Conservation (phyloP, 2,888 invertebrate genomes). For the Baccha elongata region DNA sequence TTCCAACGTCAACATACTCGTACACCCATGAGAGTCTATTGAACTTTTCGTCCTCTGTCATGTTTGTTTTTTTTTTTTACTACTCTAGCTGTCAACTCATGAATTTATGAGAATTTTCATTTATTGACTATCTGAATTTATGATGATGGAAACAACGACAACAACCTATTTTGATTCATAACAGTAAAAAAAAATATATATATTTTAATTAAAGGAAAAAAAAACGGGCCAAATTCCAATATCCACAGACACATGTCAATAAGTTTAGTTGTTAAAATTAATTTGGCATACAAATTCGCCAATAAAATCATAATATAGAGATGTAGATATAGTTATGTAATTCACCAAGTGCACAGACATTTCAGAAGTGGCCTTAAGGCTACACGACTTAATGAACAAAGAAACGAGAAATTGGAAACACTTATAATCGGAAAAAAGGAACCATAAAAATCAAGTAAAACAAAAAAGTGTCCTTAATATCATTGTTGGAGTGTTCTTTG, state of each 20-base stretch:
- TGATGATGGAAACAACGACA: slow-evolving; percentile 30
- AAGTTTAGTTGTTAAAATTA: slow-evolving; percentile 33
- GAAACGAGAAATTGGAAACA: slow-evolving; percentile 4
- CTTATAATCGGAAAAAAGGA: slow-evolving; percentile 16
- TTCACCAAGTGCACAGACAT: slow-evolving; percentile 52
- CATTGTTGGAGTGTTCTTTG: slow-evolving; percentile 42
- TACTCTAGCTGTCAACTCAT: slow-evolving; percentile 42
- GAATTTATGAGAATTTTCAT: slow-evolving; percentile 64
- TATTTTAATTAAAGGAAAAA: not conserved
- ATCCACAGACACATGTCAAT: not conserved
- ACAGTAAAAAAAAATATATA: slow-evolving; percentile 1
- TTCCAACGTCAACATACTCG: slow-evolving; percentile 49
- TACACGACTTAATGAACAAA: not conserved
- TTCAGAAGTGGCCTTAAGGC: slow-evolving; percentile 10
- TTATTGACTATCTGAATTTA: slow-evolving; percentile 58
- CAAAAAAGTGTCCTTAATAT: slow-evolving; percentile 49
- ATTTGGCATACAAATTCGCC: slow-evolving; percentile 54
- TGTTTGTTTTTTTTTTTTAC: not conserved
- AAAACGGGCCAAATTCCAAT: slow-evolving; percentile 9
- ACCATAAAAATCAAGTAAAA: slow-evolving; percentile 24
- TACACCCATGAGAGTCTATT: slow-evolving; percentile 51
- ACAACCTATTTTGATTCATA: slow-evolving; percentile 16
- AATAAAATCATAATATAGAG: slow-evolving; percentile 53
- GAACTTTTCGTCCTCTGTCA: slow-evolving; percentile 32
- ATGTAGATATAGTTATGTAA: slow-evolving; percentile 38